Percentiles rank a stretch among this genome's conserved stretches.
Conservation (phyloP, 2,888 invertebrate genomes). For the Tryphoninae sp. region DNA sequence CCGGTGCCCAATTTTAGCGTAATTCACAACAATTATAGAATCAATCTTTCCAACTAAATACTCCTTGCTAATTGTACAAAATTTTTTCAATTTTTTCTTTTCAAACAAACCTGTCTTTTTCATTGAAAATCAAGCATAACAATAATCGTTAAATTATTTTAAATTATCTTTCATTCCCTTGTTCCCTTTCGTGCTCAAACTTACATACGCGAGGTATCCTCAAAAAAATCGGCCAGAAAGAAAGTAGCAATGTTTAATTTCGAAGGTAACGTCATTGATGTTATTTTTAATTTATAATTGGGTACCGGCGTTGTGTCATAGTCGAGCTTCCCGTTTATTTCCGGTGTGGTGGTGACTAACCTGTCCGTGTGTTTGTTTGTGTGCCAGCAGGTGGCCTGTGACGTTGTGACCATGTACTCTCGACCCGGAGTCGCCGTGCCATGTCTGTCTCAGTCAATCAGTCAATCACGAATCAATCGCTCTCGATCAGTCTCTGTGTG, state of each 20-base stretch:
- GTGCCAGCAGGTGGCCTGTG: conserved; percentile 82
- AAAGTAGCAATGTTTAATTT: neutral
- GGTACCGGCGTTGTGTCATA: conserved; percentile 28
- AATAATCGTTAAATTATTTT: neutral
- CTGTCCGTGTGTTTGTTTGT: conserved; percentile 81
- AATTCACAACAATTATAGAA: neutral
- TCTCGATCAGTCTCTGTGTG: conserved; percentile 74
- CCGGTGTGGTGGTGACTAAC: conserved; percentile 81
- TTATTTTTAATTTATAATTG: conserved; percentile 9
- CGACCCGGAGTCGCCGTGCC: conserved; percentile 80
- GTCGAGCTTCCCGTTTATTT: conserved; percentile 65
- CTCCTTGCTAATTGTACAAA: neutral
- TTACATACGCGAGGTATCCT: neutral
- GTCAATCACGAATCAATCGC: conserved; percentile 71
- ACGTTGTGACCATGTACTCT: conserved; percentile 80
- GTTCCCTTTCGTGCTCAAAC: neutral
- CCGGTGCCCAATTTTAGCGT: conserved; percentile 31
- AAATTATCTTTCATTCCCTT: neutral
- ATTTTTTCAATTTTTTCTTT: too few relatives aligned
- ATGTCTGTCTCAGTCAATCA: conserved; percentile 79
- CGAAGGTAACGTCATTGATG: too few relatives aligned
- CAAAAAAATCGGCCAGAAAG: neutral
- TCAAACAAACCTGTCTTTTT: too few relatives aligned
- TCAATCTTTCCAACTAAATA: neutral
- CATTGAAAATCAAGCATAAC: too few relatives aligned